phyloP scores from a whole-genome alignment of 2,888 invertebrate species.

The Drosophila hamatofila region DNA sequence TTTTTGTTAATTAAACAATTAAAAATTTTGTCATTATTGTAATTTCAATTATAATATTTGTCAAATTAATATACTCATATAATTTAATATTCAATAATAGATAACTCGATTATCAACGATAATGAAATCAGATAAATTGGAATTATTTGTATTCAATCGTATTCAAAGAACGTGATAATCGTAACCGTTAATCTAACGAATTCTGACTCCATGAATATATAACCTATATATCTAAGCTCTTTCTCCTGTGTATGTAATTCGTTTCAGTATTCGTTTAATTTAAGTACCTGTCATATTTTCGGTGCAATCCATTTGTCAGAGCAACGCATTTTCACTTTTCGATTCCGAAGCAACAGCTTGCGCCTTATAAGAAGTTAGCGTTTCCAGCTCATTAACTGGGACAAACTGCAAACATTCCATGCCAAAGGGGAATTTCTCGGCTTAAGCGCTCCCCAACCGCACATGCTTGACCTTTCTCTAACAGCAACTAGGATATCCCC shows the following conservation, averaged over 20 bases:
- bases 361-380: constrained; percentile 54
- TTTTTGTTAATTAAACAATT: neutral
- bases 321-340: neutral
- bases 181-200: too few species aligned
- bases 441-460: constrained; percentile 40
- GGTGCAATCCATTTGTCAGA: neutral
- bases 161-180: too few species aligned
- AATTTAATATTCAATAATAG: too few species aligned
- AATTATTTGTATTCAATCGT: too few species aligned
- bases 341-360: constrained; percentile 37
- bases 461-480: constrained; percentile 63
- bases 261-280: neutral
- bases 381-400: constrained; percentile 77
- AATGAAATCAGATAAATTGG: too few species aligned
- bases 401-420: constrained; percentile 55
- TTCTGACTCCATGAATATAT: neutral
- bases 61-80: neutral
- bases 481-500: constrained; percentile 26
- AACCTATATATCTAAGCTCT: neutral
- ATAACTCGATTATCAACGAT: too few species aligned
- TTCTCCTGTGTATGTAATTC: too few species aligned
- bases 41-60: neutral
- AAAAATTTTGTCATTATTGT: neutral
- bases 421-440: constrained; percentile 6
- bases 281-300: neutral